Conservation (phyloP, 1,140 invertebrate genomes). For the Drosophila pandora region DNA sequence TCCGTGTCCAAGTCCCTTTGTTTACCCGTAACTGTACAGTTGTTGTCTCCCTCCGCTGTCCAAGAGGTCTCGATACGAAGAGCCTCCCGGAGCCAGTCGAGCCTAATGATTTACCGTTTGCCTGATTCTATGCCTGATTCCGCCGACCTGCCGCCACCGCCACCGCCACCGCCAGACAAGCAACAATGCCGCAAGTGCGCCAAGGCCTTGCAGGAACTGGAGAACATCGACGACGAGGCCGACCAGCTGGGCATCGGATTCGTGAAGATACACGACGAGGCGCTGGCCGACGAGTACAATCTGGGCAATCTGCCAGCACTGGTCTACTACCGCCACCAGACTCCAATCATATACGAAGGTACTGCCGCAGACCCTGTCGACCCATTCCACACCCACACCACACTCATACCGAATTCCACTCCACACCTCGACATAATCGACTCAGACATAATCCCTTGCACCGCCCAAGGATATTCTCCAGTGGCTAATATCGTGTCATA, state of each 20-base stretch:
- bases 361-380: slow-evolving; percentile 56
- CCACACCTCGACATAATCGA: slow-evolving; percentile 1
- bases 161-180: slow-evolving; percentile 89
- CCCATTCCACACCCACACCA: slow-evolving; percentile 25
- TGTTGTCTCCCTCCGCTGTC: slow-evolving; percentile 1
- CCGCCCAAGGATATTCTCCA: slow-evolving; percentile 1
- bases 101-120: slow-evolving; percentile 61
- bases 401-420: background rate
- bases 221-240: slow-evolving; percentile 98
- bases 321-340: slow-evolving; percentile 97
- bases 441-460: slow-evolving; percentile 22
- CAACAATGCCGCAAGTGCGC: slow-evolving; percentile 96
- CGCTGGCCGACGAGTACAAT: slow-evolving; percentile 96
- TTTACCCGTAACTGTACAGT: slow-evolving; percentile 18
- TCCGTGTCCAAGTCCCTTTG: slow-evolving; percentile 9
- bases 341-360: slow-evolving; percentile 97
- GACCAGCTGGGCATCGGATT: slow-evolving; percentile 97
- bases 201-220: slow-evolving; percentile 94
- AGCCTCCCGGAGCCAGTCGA: slow-evolving; percentile 1
- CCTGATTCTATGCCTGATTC: slow-evolving; percentile 47
- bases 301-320: slow-evolving; percentile 93
- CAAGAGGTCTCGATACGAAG: slow-evolving; percentile 3
- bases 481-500: slow-evolving; percentile 50
- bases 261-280: slow-evolving; percentile 96
- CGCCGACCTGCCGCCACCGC: slow-evolving; percentile 21